A percentile compares a stretch with the other conserved stretches of the same genome.
phyloP scores from a whole-genome alignment of 1,140 invertebrate genomes.

The Papilio aristodemus region DNA sequence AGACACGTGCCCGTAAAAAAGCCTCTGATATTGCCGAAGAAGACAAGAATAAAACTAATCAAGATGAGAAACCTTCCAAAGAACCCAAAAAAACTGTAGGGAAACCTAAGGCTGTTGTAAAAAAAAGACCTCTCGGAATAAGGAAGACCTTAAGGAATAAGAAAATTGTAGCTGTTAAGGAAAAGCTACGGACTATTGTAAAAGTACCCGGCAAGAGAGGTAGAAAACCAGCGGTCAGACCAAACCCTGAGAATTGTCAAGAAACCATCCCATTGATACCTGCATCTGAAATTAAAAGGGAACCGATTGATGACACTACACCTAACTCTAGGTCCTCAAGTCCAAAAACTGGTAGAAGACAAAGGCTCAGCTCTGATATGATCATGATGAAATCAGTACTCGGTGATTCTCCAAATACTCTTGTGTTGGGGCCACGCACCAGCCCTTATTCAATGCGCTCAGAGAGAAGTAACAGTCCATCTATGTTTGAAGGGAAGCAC shows the following conservation, averaged over 20 bases:
- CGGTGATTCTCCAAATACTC: slow-evolving; percentile 61
- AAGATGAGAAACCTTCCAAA: slow-evolving; percentile 74
- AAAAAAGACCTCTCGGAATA: slow-evolving; percentile 71
- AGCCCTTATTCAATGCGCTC: slow-evolving; percentile 81
- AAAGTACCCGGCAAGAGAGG: slow-evolving; percentile 57
- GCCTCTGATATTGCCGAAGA: slow-evolving; percentile 67
- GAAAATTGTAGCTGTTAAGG: slow-evolving; percentile 63
- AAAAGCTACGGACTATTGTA: slow-evolving; percentile 62
- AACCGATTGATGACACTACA: slow-evolving; percentile 64
- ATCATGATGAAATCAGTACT: slow-evolving; percentile 73
- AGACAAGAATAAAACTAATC: slow-evolving; percentile 59
- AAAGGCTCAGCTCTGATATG: slow-evolving; percentile 74
- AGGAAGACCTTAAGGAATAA: slow-evolving; percentile 73
- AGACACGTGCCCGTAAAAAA: slow-evolving; percentile 73
- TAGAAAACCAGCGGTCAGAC: slow-evolving; percentile 59
- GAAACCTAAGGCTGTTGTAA: slow-evolving; percentile 66
- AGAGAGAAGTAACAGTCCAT: slow-evolving; percentile 78
- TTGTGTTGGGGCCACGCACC: slow-evolving; percentile 68
- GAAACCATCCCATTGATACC: slow-evolving; percentile 68
- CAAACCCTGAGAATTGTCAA: slow-evolving; percentile 54
- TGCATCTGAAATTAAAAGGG: slow-evolving; percentile 74
- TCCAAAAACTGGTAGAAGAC: slow-evolving; percentile 69
- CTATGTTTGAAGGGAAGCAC: slow-evolving; percentile 75
- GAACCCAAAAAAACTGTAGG: slow-evolving; percentile 63
- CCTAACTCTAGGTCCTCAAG: slow-evolving; percentile 75